A percentile compares a stretch with the other conserved stretches of the same genome.
phyloP scores from a whole-genome alignment of 2,888 invertebrate genomes.

The Eumacrocentrus americanus region DNA sequence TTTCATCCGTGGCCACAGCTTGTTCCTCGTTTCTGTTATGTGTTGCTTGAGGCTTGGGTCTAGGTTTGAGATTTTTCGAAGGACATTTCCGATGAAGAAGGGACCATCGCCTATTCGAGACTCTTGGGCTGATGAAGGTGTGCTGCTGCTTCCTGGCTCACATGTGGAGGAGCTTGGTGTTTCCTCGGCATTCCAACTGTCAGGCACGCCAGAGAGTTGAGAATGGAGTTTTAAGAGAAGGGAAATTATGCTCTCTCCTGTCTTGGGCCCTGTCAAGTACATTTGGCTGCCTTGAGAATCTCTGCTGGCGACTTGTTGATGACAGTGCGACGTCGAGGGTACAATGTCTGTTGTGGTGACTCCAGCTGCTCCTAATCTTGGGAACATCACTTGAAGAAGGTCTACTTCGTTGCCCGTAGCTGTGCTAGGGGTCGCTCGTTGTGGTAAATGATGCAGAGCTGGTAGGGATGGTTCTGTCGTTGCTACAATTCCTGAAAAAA shows the following conservation, averaged over 20 bases:
- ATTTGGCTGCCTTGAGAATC: constrained; percentile 48
- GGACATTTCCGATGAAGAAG: constrained; percentile 80
- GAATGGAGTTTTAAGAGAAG: constrained; percentile 88
- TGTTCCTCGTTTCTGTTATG: constrained; percentile 74
- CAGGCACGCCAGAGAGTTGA: constrained; percentile 81
- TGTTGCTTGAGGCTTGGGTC: constrained; percentile 74
- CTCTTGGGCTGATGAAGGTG: constrained; percentile 37
- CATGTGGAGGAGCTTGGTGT: constrained; percentile 58
- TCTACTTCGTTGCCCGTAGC: constrained; percentile 62
- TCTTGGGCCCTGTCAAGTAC: constrained; percentile 63
- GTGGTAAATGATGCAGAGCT: constrained; percentile 36
- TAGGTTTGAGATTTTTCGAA: constrained; percentile 75
- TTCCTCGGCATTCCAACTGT: constrained; percentile 71
- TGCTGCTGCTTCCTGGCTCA: constrained; percentile 43
- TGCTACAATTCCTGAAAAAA: constrained; percentile 7
- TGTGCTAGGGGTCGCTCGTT: constrained; percentile 51
- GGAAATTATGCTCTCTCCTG: constrained; percentile 90
- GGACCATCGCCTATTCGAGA: constrained; percentile 82
- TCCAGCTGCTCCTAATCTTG: constrained; percentile 39
- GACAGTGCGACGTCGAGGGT: constrained; percentile 55
- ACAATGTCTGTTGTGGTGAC: constrained; percentile 50
- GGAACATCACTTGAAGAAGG: constrained; percentile 45
- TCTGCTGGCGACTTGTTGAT: constrained; percentile 51
- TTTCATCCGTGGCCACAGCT: constrained; percentile 82
- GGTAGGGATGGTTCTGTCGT: neutral